Evolutionary conservation across 2,888 invertebrate genomes (phyloP).

Genomic region (Plebejus argus): DNA sequence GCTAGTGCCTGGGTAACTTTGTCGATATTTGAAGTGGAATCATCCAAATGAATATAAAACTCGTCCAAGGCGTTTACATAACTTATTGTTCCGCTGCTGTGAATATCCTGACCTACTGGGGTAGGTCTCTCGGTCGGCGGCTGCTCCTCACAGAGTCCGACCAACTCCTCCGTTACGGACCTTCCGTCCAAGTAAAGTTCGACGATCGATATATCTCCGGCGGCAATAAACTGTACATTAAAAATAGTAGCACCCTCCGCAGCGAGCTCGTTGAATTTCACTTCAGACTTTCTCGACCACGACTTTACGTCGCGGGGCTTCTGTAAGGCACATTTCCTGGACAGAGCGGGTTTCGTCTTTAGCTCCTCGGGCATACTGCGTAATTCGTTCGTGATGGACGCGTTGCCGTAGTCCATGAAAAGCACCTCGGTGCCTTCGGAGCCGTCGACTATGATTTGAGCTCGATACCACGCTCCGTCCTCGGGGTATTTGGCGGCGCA

Average conservation of each 20-base stretch:
- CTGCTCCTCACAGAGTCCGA: slow-evolving; percentile 73
- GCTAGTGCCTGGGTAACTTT: slow-evolving; percentile 81
- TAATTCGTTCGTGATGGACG: slow-evolving; percentile 79
- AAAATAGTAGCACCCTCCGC: slow-evolving; percentile 87
- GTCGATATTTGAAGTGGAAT: slow-evolving; percentile 78
- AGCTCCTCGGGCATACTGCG: slow-evolving; percentile 82
- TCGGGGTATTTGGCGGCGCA: slow-evolving; percentile 85
- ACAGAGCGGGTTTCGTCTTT: slow-evolving; percentile 79
- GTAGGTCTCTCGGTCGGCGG: slow-evolving; percentile 62
- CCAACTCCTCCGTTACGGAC: slow-evolving; percentile 83
- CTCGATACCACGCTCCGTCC: slow-evolving; percentile 85
- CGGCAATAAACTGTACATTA: slow-evolving; percentile 83
- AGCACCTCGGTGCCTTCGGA: slow-evolving; percentile 82
- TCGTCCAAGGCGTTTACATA: slow-evolving; percentile 85
- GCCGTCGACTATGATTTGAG: slow-evolving; percentile 81
- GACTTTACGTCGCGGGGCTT: slow-evolving; percentile 78
- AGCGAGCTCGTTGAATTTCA: slow-evolving; percentile 84
- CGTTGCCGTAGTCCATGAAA: slow-evolving; percentile 87
- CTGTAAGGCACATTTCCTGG: slow-evolving; percentile 82
- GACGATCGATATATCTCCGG: slow-evolving; percentile 84
- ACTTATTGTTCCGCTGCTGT: slow-evolving; percentile 83
- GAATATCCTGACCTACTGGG: slow-evolving; percentile 68
- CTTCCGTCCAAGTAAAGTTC: slow-evolving; percentile 82
- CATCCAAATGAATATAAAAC: slow-evolving; percentile 87
- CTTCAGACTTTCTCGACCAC: slow-evolving; percentile 85